These are phyloP conservation scores for Xestobium rufovillosum DNA, from an alignment of 2,888 invertebrate species.

Conservation along the genomic window DNA sequence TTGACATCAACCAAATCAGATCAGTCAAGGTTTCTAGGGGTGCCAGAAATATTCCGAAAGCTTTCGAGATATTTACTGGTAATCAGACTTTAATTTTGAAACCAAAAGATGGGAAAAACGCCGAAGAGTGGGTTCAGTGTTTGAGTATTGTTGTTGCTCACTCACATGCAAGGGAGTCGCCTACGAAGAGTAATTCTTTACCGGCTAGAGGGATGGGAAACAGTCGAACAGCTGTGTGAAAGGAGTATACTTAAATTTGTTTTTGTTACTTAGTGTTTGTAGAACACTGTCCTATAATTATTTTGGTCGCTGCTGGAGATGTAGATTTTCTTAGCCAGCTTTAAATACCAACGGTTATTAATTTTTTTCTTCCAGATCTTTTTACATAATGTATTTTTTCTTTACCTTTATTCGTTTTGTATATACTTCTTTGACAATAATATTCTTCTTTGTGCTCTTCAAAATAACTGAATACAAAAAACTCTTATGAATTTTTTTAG, in stretches of 20 bases:
- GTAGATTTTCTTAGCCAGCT: slow-evolving; percentile 1
- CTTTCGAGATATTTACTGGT: slow-evolving; percentile 93
- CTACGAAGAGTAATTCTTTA: slow-evolving; percentile 44
- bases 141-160: slow-evolving; percentile 89
- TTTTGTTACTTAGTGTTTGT: slow-evolving; percentile 13
- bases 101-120: slow-evolving; percentile 89
- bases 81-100: slow-evolving; percentile 89
- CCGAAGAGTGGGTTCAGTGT: slow-evolving; percentile 94
- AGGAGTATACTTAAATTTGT: slow-evolving; percentile 13
- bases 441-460: too few species aligned
- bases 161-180: slow-evolving; percentile 58
- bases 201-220: slow-evolving; percentile 43
- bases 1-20: slow-evolving; percentile 88
- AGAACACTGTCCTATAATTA: slow-evolving; percentile 8
- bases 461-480: too few species aligned
- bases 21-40: slow-evolving; percentile 91
- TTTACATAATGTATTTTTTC: slow-evolving; percentile 19
- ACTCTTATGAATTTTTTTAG: too few species aligned
- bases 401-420: slow-evolving; percentile 18
- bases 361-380: slow-evolving; percentile 7
- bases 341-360: not conserved
- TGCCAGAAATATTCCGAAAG: slow-evolving; percentile 87
- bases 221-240: slow-evolving; percentile 41
- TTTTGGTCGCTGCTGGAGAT: slow-evolving; percentile 6
- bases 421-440: slow-evolving; percentile 5